phyloP scores from a whole-genome alignment of 2,113 vertebrate species.

The Fukomys damarensis region DNA sequence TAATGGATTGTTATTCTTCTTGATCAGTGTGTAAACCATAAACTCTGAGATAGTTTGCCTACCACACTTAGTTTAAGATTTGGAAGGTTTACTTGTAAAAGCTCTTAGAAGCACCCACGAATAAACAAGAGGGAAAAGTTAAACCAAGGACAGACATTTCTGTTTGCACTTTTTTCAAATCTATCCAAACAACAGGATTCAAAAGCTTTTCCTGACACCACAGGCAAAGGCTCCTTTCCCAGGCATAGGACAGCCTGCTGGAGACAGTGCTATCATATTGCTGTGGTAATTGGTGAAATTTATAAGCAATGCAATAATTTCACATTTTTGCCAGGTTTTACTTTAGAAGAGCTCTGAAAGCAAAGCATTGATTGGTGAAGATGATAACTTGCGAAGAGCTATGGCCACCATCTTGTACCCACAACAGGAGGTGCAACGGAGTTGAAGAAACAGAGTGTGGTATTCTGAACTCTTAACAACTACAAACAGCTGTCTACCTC shows the following conservation, averaged over 20 bases:
- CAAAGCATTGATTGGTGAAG: background rate
- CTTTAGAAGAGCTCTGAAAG: constrained; percentile 29
- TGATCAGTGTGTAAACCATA: constrained; percentile 45
- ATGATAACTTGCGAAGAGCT: background rate
- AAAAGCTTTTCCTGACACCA: constrained; percentile 82
- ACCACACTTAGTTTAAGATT: constrained; percentile 82
- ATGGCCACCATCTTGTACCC: background rate
- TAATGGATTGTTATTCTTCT: constrained; percentile 68
- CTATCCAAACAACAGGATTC: constrained; percentile 87
- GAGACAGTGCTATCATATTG: background rate
- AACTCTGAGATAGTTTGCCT: constrained; percentile 63
- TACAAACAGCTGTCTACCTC: background rate
- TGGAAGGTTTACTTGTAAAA: constrained; percentile 87
- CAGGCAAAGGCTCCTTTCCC: constrained; percentile 79
- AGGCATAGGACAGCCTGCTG: constrained; percentile 1
- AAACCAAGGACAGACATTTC: constrained; percentile 87
- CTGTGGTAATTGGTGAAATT: background rate
- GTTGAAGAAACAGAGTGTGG: background rate
- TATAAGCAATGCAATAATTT: background rate
- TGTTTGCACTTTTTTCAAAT: constrained; percentile 87
- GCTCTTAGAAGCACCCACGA: constrained; percentile 86
- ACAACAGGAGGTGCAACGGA: background rate
- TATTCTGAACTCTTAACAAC: background rate
- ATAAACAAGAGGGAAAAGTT: constrained; percentile 87
- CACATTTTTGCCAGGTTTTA: constrained; percentile 59